Evolutionary conservation across 1,140 invertebrate genomes (phyloP), one percentile per base, ranked within the genome.

Genomic region (Rhagoletis zephyria): DNA sequence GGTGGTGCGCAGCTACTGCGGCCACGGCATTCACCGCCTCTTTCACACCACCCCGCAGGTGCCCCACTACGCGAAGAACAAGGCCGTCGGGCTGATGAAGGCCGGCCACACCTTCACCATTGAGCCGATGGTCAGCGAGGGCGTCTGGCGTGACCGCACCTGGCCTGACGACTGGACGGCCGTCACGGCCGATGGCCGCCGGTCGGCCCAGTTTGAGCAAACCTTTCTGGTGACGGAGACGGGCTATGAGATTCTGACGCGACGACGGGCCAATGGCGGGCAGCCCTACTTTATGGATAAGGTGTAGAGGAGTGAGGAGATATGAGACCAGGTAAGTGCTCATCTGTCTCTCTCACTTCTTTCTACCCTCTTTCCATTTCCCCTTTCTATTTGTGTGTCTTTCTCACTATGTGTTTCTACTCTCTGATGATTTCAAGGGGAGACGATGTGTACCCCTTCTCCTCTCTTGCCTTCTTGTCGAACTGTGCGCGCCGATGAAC

Each of bases 121-220:
- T 89, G 99, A 99, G 93, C 98, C 98, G 45, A 98, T 98, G 97
- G 98, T 98, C 88, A 97, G 96, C 70, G 91, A 93, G 63, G 92
- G 92, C 6, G 96, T 95, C 14, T 96, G n/a, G 97, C 96, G 93
- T 95, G 63, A 97, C 97, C 91, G 96, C 97, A 88, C 96, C 90
- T 99, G 98, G 98, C 98, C 98, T 0, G 99, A 99, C 93, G 97
- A 98, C 91, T 99, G 98, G 98, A 99, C 98, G 30, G 98, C 98
- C 0, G 99, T 99, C 0, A 99, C 98, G 5, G 95, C 95, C 19
- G 99, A 99, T 93, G 99, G 99, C 0, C 96, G 97, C 87, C 95
- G 97, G 90, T 99, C 98, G 3, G 99, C 99, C 6, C 98, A 99
- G 94, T 99, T 99, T 94, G 99, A 99, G 93, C 98, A 99, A 90